Conservation (phyloP, 1,140 invertebrate species). For the Marisa cornuarietis region DNA sequence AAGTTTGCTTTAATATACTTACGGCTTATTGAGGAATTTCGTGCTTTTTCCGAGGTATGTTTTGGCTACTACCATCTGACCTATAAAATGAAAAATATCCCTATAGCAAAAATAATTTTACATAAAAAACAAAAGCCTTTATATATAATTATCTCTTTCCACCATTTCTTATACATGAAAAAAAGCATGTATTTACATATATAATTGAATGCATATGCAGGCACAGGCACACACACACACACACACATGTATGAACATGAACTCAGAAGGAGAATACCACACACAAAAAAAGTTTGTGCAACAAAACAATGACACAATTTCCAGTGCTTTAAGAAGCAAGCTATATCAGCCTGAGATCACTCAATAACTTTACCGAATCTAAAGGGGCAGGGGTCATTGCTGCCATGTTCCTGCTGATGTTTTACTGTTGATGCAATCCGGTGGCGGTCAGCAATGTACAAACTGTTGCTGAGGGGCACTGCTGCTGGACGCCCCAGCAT, state of each 20-base stretch:
- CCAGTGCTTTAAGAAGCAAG: too few species aligned
- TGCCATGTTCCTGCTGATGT: conserved; percentile 39
- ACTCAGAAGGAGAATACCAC: not conserved
- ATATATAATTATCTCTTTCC: not conserved
- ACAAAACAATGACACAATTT: too few species aligned
- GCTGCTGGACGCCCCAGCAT: conserved; percentile 59
- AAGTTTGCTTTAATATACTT: conserved; percentile 34
- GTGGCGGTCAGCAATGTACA: conserved; percentile 60
- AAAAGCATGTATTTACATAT: too few species aligned
- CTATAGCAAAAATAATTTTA: not conserved
- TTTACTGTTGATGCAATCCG: conserved; percentile 50
- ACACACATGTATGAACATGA: not conserved
- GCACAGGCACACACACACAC: too few species aligned
- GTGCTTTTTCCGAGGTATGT: conserved; percentile 60
- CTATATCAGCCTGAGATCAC: not conserved
- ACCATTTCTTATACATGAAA: not conserved
- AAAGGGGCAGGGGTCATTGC: conserved; percentile 54
- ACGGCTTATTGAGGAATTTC: conserved; percentile 46
- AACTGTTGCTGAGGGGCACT: conserved; percentile 64
- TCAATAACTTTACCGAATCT: conserved; percentile 52
- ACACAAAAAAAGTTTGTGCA: too few species aligned
- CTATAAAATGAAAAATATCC: conserved; percentile 34
- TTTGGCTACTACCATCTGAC: conserved; percentile 60
- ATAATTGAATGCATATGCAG: not conserved
- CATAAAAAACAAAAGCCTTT: not conserved